Evolutionary conservation across 2,888 invertebrate species (phyloP), one percentile per base, ranked within the genome.

Genomic region (Schrankia costaestrigalis): DNA sequence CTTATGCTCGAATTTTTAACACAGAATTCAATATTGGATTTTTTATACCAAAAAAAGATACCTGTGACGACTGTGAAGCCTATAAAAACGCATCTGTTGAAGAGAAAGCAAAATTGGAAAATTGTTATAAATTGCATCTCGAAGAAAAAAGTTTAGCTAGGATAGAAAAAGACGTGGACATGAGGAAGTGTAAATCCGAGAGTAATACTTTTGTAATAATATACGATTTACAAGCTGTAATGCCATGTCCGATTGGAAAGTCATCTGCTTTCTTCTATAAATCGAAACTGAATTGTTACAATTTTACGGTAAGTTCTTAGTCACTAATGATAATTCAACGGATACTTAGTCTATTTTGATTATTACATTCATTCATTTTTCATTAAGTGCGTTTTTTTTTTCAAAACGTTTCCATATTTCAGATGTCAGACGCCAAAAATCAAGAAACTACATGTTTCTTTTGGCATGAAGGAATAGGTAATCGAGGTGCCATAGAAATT

Each of bases 401-500:
- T n/a, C n/a, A n/a, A n/a, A n/a, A n/a, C n/a, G n/a, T n/a, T n/a
- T n/a, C n/a, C n/a, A n/a, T n/a, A n/a, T n/a, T n/a, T n/a, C n/a
- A n/a, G n/a, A n/a, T n/a, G n/a, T n/a, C n/a, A n/a, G n/a, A n/a
- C n/a, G n/a, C n/a, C n/a, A n/a, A n/a, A n/a, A n/a, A n/a, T n/a
- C n/a, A n/a, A n/a, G n/a, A n/a, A n/a, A n/a, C n/a, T n/a, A n/a
- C n/a, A n/a, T n/a, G n/a, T n/a, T 30, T 10, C 12, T 14, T 31
- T 10, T 37, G 36, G 31, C 36, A 31, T 10, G 36, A 37, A 13
- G 31, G 27, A 13, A 11, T 18, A 5, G 31, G 24, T 10, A 9
- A 23, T n/a, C 9, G 19, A 4, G 36, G 27, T 7, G 27, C 27
- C 3, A 23, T n/a, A 1, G 31, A 36, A 41, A 41, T 43, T 18